phyloP scores from a whole-genome alignment of 1,140 invertebrate genomes.

The Lamellibrachia luymesi region DNA sequence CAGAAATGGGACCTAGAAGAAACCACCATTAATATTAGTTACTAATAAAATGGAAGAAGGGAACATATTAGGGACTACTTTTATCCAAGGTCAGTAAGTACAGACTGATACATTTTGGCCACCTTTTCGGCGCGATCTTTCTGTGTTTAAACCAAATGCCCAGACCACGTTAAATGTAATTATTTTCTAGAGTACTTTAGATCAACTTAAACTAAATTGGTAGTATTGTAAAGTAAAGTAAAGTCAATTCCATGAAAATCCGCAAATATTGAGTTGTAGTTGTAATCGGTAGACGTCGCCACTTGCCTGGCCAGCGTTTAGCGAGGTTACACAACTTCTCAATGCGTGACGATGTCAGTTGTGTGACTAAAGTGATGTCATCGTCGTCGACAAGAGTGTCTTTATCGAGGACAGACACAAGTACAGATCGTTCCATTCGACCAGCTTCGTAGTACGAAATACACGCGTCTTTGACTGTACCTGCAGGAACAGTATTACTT shows the following conservation, averaged over 20 bases:
- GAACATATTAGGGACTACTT: no score
- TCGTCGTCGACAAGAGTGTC: neutral
- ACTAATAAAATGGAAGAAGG: neutral
- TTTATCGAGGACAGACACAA: neutral
- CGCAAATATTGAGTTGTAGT: no score
- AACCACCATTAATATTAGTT: neutral
- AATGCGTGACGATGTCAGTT: neutral
- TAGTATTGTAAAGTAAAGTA: no score
- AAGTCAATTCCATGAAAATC: no score
- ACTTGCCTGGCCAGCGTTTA: neutral
- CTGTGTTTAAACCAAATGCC: no score
- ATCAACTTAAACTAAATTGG: no score
- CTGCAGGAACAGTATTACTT: neutral
- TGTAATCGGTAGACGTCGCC: neutral
- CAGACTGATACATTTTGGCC: no score
- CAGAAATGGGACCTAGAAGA: slow-evolving; percentile 70
- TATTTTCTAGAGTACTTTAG: no score
- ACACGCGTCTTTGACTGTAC: neutral
- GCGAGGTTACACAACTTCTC: neutral
- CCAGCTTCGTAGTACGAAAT: neutral
- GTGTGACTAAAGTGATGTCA: neutral
- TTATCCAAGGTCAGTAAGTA: no score
- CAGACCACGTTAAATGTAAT: no score
- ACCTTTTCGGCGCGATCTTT: no score
- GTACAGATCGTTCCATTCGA: neutral